Evolutionary conservation across 2,888 invertebrate genomes (phyloP).

Genomic region (Dyspetes luteomarginatus): DNA sequence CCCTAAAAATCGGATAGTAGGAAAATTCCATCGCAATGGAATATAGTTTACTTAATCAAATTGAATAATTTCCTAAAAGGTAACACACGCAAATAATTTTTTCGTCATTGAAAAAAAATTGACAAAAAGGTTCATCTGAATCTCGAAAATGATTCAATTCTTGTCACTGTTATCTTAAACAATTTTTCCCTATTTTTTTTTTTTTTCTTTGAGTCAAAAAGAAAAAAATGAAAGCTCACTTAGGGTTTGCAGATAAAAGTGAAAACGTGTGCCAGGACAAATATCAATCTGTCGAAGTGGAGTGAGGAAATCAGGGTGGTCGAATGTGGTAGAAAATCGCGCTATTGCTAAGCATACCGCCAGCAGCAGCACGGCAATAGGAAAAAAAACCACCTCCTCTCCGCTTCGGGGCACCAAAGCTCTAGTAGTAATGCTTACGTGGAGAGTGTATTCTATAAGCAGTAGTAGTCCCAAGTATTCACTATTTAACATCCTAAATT

Average conservation of each 20-base stretch:
- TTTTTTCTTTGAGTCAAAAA: not conserved
- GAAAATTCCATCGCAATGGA: no score
- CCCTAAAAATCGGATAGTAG: no score
- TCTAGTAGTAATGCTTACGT: constrained; percentile 37
- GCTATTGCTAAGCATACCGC: no score
- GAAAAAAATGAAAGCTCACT: not conserved
- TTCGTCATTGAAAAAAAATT: no score
- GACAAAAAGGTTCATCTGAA: no score
- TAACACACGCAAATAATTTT: no score
- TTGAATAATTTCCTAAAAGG: no score
- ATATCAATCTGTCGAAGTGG: constrained; percentile 77
- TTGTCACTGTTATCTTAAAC: not conserved
- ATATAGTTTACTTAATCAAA: no score
- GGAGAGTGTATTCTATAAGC: not conserved
- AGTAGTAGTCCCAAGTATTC: not conserved
- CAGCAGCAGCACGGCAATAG: constrained; percentile 10
- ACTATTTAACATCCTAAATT: constrained; percentile 8
- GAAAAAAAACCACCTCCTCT: constrained; percentile 8
- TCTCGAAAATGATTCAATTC: no score
- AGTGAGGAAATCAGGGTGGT: constrained; percentile 78
- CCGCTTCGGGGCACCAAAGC: no score
- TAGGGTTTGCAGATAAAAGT: not conserved
- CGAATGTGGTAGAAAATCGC: constrained; percentile 70
- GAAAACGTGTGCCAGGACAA: constrained; percentile 65
- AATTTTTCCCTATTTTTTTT: not conserved